Evolutionary conservation across 2,888 invertebrate species (phyloP), one percentile per base, ranked within the genome.

Genomic region (Sussaba pulchella): DNA sequence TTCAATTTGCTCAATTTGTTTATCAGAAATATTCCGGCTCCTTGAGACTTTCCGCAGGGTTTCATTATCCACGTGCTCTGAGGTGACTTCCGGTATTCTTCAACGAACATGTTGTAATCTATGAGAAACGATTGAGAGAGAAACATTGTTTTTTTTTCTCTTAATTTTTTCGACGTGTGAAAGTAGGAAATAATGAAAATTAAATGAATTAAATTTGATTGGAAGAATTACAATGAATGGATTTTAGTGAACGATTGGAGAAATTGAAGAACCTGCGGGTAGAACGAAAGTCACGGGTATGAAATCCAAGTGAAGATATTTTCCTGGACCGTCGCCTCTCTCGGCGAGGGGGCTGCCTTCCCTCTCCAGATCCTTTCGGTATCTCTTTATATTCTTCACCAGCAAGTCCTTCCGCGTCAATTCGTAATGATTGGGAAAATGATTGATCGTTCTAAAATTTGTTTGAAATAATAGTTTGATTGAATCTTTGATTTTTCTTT

Each of bases 61-160:
- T 99, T 99, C 96, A 99, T 98, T 83, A 99, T 99, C 99, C 99
- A 99, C 0, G 98, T 99, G 86, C 97, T 97, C 90, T 97, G 97
- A 0, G 98, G 98, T 84, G 96, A 97, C 93, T 98, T 98, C 70
- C 98, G 94, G 91, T 98, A 99, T 90, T 99, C 98, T 90, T 99
- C 98, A 0, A 98, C 98, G 92, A 99, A 99, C 95, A 98, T 96
- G 91, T 98, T 99, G 92, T 99, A 99, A 92, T 99, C 99, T 89
- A 79, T 9, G 19, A 17, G 19, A 59, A 24, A 0, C 31, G 17
- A 8, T 57, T 31, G n/a, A 52, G 6, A 14, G 8, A 50, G 24
- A 10, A 50, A 24, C 24, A 19, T 21, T 9, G 17, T 47, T 47
- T n/a, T n/a, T n/a, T n/a, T n/a, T n/a, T n/a, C n/a, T n/a, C n/a